Percentiles rank a stretch among this genome's conserved stretches.
Conservation (phyloP, 2,113 vertebrate species). For the Pao palembangensis region DNA sequence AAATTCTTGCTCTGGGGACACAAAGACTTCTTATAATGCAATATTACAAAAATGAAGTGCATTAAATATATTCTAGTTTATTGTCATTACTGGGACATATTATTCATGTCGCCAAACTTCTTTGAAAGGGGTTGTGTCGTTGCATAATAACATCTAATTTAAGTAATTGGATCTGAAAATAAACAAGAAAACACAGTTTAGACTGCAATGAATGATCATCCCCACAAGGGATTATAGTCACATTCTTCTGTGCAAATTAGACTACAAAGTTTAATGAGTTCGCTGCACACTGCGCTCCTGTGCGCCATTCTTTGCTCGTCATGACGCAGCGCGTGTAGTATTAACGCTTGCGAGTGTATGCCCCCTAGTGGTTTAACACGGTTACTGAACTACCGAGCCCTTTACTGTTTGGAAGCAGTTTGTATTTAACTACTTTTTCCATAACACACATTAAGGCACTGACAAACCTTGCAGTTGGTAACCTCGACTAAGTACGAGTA, state of each 20-base stretch:
- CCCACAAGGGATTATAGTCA: constrained; percentile 21
- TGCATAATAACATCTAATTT: constrained; percentile 5
- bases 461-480: too few relatives aligned
- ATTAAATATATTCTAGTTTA: too few relatives aligned
- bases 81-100: background rate
- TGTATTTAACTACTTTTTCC: too few relatives aligned
- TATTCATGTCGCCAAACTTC: too few relatives aligned
- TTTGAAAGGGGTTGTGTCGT: background rate
- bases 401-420: too few relatives aligned
- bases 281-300: constrained; percentile 9
- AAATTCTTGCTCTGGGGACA: too few relatives aligned
- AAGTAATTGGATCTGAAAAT: constrained; percentile 16
- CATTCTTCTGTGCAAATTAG: constrained; percentile 14
- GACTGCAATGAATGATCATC: constrained; percentile 3
- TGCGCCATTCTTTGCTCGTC: background rate
- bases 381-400: background rate
- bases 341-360: constrained; percentile 6
- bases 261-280: constrained; percentile 40
- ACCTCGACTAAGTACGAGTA: too few relatives aligned
- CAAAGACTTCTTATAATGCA: too few relatives aligned
- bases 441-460: too few relatives aligned
- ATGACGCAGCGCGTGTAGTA: background rate
- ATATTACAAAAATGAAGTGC: too few relatives aligned
- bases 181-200: constrained; percentile 30
- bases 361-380: constrained; percentile 44